Conservation (phyloP, 2,888 invertebrate genomes). For the Noctua fimbriata region DNA sequence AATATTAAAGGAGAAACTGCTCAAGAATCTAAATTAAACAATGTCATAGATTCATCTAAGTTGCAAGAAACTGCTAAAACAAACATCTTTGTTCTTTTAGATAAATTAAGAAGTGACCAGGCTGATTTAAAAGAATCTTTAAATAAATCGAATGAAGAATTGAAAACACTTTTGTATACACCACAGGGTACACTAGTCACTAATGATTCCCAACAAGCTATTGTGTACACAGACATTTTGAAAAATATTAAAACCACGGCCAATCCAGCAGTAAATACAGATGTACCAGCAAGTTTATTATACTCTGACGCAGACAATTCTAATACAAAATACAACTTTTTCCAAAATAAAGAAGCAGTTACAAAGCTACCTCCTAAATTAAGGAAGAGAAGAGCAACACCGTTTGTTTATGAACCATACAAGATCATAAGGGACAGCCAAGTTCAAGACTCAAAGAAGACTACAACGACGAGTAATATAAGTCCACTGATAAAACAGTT, state of each 20-base stretch:
- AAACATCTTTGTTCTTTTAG: conserved; percentile 69
- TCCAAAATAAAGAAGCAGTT: conserved; percentile 72
- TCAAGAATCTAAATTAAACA: conserved; percentile 54
- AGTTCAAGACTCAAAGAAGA: conserved; percentile 84
- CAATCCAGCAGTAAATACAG: conserved; percentile 27
- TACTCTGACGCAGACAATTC: conserved; percentile 26
- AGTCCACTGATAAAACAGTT: conserved; percentile 86
- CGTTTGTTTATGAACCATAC: conserved; percentile 87
- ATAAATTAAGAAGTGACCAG: conserved; percentile 70
- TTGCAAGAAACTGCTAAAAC: conserved; percentile 57
- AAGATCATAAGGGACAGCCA: conserved; percentile 86
- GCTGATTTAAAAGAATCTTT: conserved; percentile 60
- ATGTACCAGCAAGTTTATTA: conserved; percentile 36
- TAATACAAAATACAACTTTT: conserved; percentile 68
- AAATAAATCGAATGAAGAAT: conserved; percentile 56
- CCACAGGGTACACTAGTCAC: conserved; percentile 38
- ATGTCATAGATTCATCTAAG: conserved; percentile 45
- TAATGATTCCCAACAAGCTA: conserved; percentile 71
- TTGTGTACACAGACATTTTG: conserved; percentile 87
- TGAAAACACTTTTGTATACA: conserved; percentile 44
- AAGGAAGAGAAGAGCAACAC: conserved; percentile 79
- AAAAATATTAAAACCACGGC: conserved; percentile 80
- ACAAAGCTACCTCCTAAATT: conserved; percentile 62
- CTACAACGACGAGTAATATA: conserved; percentile 81
- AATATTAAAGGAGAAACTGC: conserved; percentile 44